Evolutionary conservation across 2,797 vertebrate genomes (phyloP).

Genomic region (Chrysolophus pictus): DNA sequence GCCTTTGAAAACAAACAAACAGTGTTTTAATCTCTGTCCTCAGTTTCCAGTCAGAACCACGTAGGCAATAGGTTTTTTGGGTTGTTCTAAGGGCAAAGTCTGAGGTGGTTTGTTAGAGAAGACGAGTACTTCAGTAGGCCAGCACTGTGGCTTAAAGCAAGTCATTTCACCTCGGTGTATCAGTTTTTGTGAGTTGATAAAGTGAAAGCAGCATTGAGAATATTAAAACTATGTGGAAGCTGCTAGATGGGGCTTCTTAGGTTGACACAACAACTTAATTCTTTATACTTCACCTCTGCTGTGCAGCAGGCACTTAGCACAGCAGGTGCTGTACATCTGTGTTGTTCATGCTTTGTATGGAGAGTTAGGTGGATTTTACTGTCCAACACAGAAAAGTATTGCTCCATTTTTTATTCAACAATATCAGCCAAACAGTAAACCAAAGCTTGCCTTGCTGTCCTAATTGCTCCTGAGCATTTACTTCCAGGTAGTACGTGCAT

Average conservation of each 20-base stretch:
- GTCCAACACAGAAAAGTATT: not conserved
- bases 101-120: not conserved
- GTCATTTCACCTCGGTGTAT: not conserved
- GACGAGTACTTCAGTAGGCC: not conserved
- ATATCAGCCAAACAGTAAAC: not conserved
- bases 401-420: not conserved
- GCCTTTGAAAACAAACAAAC: not conserved
- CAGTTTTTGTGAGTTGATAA: not conserved
- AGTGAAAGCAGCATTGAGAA: not conserved
- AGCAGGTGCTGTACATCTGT: not conserved
- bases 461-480: not conserved
- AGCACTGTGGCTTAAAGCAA: not conserved
- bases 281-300: not conserved
- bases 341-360: not conserved
- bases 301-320: not conserved
- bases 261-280: not conserved
- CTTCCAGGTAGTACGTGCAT: not conserved
- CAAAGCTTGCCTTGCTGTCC: not conserved
- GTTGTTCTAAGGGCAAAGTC: not conserved
- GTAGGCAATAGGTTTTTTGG: not conserved
- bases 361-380: not conserved
- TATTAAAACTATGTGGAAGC: not conserved
- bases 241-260: not conserved
- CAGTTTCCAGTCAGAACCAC: not conserved
- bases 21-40: not conserved